phyloP scores from a whole-genome alignment of 2,797 vertebrate genomes.

The Sternarchorhynchus goeldii region DNA sequence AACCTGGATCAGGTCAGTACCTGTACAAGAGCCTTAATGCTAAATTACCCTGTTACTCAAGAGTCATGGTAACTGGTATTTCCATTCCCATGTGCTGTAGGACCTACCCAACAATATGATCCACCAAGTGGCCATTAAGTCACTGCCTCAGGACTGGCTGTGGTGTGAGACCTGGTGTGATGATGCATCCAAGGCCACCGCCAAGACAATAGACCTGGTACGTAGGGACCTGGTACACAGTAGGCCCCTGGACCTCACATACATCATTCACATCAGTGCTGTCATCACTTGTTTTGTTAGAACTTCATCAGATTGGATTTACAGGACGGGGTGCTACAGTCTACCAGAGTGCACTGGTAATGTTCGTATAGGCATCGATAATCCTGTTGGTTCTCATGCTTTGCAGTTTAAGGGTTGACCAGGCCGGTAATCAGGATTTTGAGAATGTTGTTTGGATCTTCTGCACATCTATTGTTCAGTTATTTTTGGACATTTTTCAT shows the following conservation, averaged over 20 bases:
- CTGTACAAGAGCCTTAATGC: not conserved
- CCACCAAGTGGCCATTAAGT: constrained; percentile 95
- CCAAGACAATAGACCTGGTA: constrained; percentile 97
- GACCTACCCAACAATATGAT: constrained; percentile 99
- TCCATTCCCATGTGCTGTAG: constrained; percentile 64
- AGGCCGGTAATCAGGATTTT: too few species aligned
- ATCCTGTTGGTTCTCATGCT: too few species aligned
- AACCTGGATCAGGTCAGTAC: constrained; percentile 91
- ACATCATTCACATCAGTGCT: not conserved
- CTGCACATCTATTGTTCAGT: too few species aligned
- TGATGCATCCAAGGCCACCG: constrained; percentile 85
- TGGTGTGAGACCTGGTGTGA: constrained; percentile 99
- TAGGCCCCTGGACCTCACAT: not conserved
- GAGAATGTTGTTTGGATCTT: too few species aligned
- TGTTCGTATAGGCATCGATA: too few species aligned
- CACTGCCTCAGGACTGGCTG: constrained; percentile 96
- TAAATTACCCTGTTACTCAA: too few species aligned
- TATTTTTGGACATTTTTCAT: too few species aligned
- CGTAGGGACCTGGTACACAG: constrained; percentile 49
- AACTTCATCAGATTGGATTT: not conserved
- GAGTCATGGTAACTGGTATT: not conserved
- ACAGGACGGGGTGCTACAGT: too few species aligned
- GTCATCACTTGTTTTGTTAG: not conserved
- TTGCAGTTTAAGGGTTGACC: too few species aligned
- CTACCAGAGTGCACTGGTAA: too few species aligned